Base-by-base conservation (phyloP, 2,113 vertebrate genomes). In the Dipodomys merriami region DNA sequence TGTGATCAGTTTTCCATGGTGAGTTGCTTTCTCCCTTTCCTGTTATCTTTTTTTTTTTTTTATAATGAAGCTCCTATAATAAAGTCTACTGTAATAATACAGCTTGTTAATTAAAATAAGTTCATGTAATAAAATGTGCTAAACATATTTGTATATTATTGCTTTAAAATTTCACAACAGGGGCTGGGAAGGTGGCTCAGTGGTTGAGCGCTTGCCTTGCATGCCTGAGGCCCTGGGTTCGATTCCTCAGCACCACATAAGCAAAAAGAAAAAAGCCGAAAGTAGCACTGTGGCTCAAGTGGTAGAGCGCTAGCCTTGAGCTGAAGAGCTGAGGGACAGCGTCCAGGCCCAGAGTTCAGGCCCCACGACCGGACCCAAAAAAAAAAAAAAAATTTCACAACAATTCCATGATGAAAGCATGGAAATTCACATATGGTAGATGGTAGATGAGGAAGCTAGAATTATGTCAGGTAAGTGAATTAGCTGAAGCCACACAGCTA, bases 21-120 rank as follows among this genome's bases (percentile, higher is more conserved):
- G 46, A 80, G 79, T 84, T 89, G 23, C 11, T 46, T 88, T 77
- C 53, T 57, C 8, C 49, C 15, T 13, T 68, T 81, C 19, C 46
- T 22, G 25, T 79, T 62, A 35, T 60, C 18, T 80, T n/a, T n/a
- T 39, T 39, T 69, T 94, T 57, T 65, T 85, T 83, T 74, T 91
- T 22, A 57, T 64, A 91, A 94, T 39, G 29, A 69, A 74, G 81
- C 74, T 90, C 91, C 18, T 82, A 19, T 92, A 83, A 76, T n/a
- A 57, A 81, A 91, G 10, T 67, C 8, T 67, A 62, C 60, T 78
- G 8, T 53, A 74, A 68, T 35, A 39, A 86, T 60, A 57, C 16
- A 91, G 60, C 23, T 71, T 85, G n/a, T 84, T 73, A 71, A 82
- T 92, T 72, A 74, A 84, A 86, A 80, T 83, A 67, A 85, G 69